Percentiles rank a stretch among this genome's conserved stretches.
These are phyloP conservation scores for Ametastegia equiseti DNA, from an alignment of 2,888 invertebrate species.

Conservation along the genomic window DNA sequence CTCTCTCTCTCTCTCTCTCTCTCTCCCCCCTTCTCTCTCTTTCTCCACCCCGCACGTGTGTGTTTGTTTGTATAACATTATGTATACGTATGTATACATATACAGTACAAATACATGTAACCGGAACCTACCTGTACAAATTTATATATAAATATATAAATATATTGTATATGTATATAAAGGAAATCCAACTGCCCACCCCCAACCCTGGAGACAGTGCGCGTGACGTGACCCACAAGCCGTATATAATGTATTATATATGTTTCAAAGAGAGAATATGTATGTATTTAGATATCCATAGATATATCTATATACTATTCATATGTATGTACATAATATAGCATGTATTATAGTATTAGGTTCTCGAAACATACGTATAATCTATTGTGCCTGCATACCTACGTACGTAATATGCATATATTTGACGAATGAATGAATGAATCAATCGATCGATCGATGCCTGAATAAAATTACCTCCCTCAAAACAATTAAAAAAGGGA, in stretches of 20 bases:
- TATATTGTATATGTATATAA: background rate
- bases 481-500: no score
- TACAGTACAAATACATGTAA: no score
- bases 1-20: no score
- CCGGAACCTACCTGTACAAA: background rate
- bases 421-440: no score
- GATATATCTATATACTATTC: background rate
- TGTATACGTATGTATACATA: background rate
- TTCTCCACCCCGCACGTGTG: background rate
- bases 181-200: background rate
- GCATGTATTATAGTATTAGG: no score
- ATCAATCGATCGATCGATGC: no score
- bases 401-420: no score
- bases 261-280: background rate
- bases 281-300: background rate
- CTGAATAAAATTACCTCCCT: no score
- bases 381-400: no score
- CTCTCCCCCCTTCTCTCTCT: no score
- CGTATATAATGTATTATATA: background rate
- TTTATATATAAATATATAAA: background rate
- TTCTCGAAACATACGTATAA: no score
- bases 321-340: no score
- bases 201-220: conserved; percentile 34
- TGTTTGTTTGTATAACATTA: background rate
- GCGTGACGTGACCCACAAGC: conserved; percentile 4